Evolutionary conservation across 1,140 invertebrate species (phyloP).

Genomic region (Orius laevigatus): DNA sequence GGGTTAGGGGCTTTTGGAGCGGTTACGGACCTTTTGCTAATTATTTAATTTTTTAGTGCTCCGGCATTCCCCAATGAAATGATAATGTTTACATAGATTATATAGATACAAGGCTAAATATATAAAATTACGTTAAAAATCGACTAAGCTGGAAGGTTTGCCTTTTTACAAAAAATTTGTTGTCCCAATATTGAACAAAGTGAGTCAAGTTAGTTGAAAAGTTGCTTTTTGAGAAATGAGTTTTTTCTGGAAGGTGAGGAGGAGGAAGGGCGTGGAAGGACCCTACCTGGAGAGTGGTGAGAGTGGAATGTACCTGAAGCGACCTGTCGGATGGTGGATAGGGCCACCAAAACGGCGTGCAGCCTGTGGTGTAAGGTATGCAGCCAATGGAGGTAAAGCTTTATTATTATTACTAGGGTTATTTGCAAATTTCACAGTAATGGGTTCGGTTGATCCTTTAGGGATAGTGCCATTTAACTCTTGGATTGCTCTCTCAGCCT

Average conservation of each 20-base stretch:
- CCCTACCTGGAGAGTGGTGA: slow-evolving; percentile 40
- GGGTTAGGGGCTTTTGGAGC: too few species aligned
- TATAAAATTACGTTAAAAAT: too few species aligned
- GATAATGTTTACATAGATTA: too few species aligned
- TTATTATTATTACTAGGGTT: slow-evolving; percentile 89
- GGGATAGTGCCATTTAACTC: slow-evolving; percentile 95
- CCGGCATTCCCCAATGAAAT: too few species aligned
- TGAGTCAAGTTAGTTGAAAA: slow-evolving; percentile 29
- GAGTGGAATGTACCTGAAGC: slow-evolving; percentile 73
- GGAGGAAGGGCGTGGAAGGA: too few species aligned
- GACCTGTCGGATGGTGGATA: slow-evolving; percentile 79
- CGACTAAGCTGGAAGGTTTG: slow-evolving; percentile 9
- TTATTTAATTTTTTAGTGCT: too few species aligned
- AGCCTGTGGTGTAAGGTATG: slow-evolving; percentile 72
- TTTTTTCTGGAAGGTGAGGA: too few species aligned
- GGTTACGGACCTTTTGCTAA: too few species aligned
- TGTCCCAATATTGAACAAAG: too few species aligned
- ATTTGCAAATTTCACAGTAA: slow-evolving; percentile 99
- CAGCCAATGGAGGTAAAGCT: slow-evolving; percentile 76
- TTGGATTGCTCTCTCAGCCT: slow-evolving; percentile 94
- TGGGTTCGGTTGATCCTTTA: slow-evolving; percentile 88
- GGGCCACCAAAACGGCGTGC: slow-evolving; percentile 74
- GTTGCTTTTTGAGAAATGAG: too few species aligned
- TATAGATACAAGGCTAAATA: too few species aligned
- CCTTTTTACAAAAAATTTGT: slow-evolving; percentile 19